Evolutionary conservation across 2,888 invertebrate species (phyloP).

Genomic region (Fragum sueziense): DNA sequence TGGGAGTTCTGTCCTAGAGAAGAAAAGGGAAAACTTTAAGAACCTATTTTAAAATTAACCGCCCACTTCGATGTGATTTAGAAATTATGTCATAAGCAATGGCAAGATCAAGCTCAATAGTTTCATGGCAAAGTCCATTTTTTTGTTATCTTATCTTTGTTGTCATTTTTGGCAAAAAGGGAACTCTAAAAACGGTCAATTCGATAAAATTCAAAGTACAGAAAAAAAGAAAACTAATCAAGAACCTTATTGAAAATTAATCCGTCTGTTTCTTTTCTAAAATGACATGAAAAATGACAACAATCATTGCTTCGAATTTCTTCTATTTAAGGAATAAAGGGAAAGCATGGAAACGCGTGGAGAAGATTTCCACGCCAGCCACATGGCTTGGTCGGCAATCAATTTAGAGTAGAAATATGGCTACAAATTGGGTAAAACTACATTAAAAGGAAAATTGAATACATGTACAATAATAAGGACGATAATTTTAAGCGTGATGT

Average conservation of each 20-base stretch:
- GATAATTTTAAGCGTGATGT: not conserved
- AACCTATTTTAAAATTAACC: no score
- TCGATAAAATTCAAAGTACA: no score
- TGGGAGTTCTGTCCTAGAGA: conserved; percentile 57
- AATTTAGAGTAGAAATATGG: not conserved
- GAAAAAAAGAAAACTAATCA: no score
- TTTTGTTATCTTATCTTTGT: no score
- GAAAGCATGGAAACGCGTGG: conserved; percentile 31
- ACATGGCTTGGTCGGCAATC: conserved; percentile 2
- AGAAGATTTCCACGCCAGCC: not conserved
- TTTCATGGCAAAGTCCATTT: no score
- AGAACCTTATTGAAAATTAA: not conserved
- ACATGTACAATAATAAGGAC: not conserved
- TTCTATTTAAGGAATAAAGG: not conserved
- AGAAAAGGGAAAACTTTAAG: no score
- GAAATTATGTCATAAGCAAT: no score
- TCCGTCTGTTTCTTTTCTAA: not conserved
- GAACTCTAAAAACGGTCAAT: no score
- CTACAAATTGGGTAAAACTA: not conserved
- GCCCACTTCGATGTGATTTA: no score
- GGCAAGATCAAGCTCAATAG: no score
- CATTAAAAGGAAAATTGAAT: not conserved
- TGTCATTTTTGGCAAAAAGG: no score
- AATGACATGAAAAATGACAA: no score
- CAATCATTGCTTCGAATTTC: not conserved